Evolutionary conservation across 2,113 vertebrate species (phyloP).

Genomic region (Ciconia maguari): DNA sequence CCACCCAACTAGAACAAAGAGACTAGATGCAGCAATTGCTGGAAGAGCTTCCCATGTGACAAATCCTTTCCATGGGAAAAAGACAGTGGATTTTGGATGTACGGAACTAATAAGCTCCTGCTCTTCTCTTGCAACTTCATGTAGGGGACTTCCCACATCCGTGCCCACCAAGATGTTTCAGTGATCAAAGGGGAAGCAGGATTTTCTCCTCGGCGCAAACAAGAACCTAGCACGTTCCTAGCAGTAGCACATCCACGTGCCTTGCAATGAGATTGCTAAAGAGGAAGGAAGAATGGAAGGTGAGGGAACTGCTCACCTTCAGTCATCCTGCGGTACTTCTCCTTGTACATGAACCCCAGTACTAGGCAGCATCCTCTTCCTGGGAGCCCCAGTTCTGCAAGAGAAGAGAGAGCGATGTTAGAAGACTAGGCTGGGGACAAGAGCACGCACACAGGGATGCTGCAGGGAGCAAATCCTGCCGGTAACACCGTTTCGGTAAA

Average conservation of each 20-base stretch:
- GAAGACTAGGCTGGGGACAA: not conserved
- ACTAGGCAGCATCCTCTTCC: conserved; percentile 81
- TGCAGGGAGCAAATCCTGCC: not conserved
- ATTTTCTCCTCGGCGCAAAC: not conserved
- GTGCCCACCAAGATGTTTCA: not conserved
- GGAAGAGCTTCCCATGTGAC: not conserved
- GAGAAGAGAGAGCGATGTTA: conserved; percentile 43
- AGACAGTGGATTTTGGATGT: not conserved
- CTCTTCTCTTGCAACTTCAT: not conserved
- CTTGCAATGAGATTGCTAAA: not conserved
- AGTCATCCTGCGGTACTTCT: conserved; percentile 83
- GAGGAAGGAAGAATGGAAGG: not conserved
- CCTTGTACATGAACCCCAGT: conserved; percentile 82
- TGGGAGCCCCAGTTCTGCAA: conserved; percentile 80
- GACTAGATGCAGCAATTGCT: not conserved
- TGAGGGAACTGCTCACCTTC: conserved; percentile 75
- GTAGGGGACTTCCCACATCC: not conserved
- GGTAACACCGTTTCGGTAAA: not conserved
- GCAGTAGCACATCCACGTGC: not conserved
- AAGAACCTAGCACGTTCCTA: not conserved
- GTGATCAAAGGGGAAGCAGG: not conserved
- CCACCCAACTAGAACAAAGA: not conserved
- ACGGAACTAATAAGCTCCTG: not conserved
- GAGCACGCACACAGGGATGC: not conserved
- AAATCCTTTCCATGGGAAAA: not conserved